Base-by-base conservation (phyloP, 2,888 invertebrate species). In the Eudasyphora cyanicolor region DNA sequence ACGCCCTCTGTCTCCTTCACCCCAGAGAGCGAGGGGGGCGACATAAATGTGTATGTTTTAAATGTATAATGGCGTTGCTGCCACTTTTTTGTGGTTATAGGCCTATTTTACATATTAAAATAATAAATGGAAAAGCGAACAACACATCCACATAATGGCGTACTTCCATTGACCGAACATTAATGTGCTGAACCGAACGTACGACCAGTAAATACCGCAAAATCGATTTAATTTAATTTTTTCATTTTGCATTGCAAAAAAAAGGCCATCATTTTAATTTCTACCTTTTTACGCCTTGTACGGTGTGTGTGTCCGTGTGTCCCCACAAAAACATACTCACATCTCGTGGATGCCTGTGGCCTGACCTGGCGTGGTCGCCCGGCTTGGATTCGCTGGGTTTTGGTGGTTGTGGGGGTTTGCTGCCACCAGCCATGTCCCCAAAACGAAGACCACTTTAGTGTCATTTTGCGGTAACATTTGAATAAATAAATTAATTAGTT, bases 401-500 rank as follows among this genome's bases (percentile, higher is more conserved):
- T n/a, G 38, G 19, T 45, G 73, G 81, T 60, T 51, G 54, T 79
- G 62, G 62, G 12, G 74, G 69, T 74, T 27, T 69, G 73, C 75
- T 12, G n/a, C n/a, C 45, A 10, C 45, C 45, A 45, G 54, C 80
- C 76, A 45, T 57, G 78, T 73, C 60, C 49, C 76, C 71, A 75
- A 71, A 60, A 51, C 73, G 77, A 71, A 71, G 80, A 79, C 75
- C 81, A 84, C 78, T 84, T 84, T 81, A 79, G 84, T 81, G 81
- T 82, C 85, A 85, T 82, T 83, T 85, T 82, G 85, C 71, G 83
- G 82, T 79, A 81, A 82, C 86, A 84, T 85, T 84, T 84, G 79
- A 85, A 84, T 86, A 85, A 86, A 85, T 86, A 83, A 86, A 84
- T 86, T 86, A 86, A 86, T 85, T 84, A 84, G 78, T 81, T 84